These are phyloP conservation scores for Gibbula magus DNA, from an alignment of 2,888 invertebrate species.

Conservation along the genomic window DNA sequence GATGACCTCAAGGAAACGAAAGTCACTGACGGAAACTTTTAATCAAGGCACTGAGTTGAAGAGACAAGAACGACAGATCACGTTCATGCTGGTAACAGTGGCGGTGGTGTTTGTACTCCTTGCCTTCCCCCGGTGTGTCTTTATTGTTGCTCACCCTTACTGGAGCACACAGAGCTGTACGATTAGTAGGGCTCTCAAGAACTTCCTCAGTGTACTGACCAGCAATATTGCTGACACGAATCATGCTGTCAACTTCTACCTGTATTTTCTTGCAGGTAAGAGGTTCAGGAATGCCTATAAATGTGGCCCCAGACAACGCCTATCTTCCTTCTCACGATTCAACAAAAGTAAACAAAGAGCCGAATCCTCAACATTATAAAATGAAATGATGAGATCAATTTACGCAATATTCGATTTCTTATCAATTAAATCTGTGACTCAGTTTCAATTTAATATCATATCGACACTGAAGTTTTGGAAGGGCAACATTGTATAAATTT, in stretches of 20 bases:
- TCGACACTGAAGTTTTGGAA: too few species aligned
- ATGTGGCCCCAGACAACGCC: too few species aligned
- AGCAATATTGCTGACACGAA: background rate
- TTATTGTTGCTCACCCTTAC: background rate
- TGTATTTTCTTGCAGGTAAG: background rate
- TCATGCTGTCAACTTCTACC: background rate
- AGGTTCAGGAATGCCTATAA: slow-evolving; percentile 1
- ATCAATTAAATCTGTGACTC: too few species aligned
- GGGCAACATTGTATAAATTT: too few species aligned
- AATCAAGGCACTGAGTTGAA: background rate
- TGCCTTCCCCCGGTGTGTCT: background rate
- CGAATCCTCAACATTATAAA: too few species aligned
- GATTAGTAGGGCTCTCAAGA: background rate
- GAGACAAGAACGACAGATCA: background rate
- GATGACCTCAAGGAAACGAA: background rate
- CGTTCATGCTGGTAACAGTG: background rate
- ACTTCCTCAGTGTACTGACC: background rate
- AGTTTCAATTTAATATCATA: too few species aligned
- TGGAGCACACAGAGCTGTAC: background rate
- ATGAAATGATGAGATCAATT: too few species aligned
- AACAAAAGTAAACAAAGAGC: too few species aligned
- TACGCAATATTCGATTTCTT: too few species aligned
- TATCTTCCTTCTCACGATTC: too few species aligned
- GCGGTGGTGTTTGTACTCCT: background rate
- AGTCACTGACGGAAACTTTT: background rate